phyloP scores from a whole-genome alignment of 1,140 invertebrate genomes.

The Leguminivora glycinivorella region DNA sequence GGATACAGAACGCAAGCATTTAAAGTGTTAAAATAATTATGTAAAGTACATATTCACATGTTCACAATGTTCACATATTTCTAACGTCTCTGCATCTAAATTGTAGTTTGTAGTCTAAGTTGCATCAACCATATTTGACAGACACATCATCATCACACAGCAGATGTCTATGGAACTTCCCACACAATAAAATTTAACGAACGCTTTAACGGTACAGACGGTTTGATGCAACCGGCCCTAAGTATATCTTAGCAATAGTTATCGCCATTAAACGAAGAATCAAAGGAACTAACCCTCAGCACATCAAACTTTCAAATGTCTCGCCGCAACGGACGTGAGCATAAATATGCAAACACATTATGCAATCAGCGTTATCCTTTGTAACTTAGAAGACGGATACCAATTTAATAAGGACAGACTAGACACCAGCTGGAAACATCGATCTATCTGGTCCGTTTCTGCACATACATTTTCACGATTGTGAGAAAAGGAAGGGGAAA shows the following conservation, averaged over 20 bases:
- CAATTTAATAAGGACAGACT: neutral
- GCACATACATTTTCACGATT: neutral
- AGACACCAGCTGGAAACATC: neutral
- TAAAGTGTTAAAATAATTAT: no score
- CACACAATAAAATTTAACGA: no score
- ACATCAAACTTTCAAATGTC: conserved; percentile 4
- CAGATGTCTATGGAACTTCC: no score
- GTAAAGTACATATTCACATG: no score
- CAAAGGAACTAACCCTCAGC: conserved; percentile 13
- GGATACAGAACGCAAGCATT: no score
- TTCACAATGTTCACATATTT: no score
- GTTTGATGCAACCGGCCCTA: no score
- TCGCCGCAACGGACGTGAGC: conserved; percentile 5
- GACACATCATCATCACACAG: no score
- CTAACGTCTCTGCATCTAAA: no score
- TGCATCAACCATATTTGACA: no score
- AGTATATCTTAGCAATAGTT: neutral
- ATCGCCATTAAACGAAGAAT: neutral
- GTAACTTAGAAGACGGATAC: conserved; percentile 13
- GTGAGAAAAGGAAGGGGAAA: neutral
- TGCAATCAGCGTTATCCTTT: conserved; percentile 17
- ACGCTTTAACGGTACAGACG: no score
- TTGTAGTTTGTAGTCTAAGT: no score
- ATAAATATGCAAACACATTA: conserved; percentile 19
- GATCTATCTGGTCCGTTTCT: neutral